Base-by-base conservation (phyloP, 2,888 invertebrate genomes). In the Metacarcinus magister region DNA sequence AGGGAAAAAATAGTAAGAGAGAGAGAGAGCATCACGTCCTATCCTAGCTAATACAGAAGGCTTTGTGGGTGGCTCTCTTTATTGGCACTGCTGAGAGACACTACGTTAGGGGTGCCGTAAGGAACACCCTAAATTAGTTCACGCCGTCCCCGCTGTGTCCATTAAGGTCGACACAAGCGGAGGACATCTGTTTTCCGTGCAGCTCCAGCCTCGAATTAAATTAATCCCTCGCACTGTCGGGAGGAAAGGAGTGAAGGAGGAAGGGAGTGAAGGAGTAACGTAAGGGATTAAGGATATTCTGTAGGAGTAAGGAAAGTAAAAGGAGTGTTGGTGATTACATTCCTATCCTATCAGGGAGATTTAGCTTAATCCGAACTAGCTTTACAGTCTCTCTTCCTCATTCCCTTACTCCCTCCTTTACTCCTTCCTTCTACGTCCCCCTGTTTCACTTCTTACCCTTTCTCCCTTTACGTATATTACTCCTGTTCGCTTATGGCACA, bases 21-120 rank as follows among this genome's bases (percentile, higher is more conserved):
- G 93, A 93, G 60, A 13, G 60, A 93, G 39, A 13, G 90, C 67
- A 67, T 67, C 67, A n/a, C 23, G 19, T n/a, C 67, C 67, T n/a
- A n/a, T 67, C 67, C 23, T 23, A n/a, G 67, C 67, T 67, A 67
- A 67, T 67, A 67, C 67, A 67, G 8, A n/a, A 67, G 67, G 67
- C 67, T 16, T 54, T 54, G 67, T n/a, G 67, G 67, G 67, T n/a
- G 7, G n/a, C 67, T n/a, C 67, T 67, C 67, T 67, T 67, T 67
- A 67, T 67, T 67, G n/a, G 67, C n/a, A 7, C 7, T n/a, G 67
- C 67, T 23, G 67, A 23, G 67, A 23, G 67, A 7, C 67, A 23
- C 67, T 67, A 23, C n/a, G 67, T 67, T 67, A 23, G 67, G n/a
- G n/a, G 2, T 7, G 23, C 67, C 7, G 67, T 67, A 67, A 67